A percentile compares a stretch with the other conserved stretches of the same genome.
Evolutionary conservation across 2,888 invertebrate genomes (phyloP).

Genomic region (Leptodirus hochenwartii): DNA sequence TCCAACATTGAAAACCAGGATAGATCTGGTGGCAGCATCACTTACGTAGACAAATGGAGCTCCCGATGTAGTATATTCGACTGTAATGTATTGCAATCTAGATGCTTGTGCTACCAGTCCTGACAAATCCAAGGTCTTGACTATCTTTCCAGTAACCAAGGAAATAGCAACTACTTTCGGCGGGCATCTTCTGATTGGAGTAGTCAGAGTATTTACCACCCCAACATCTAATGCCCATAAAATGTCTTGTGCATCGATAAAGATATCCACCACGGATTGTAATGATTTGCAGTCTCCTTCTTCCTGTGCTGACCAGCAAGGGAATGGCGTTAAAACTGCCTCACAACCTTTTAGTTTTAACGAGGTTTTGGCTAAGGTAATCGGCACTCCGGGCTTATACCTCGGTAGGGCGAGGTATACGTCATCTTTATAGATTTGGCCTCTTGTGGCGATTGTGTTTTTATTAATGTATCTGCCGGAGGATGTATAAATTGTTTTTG

Average conservation of each 20-base stretch:
- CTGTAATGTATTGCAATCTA: slow-evolving; percentile 47
- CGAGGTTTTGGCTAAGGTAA: slow-evolving; percentile 40
- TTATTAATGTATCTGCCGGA: slow-evolving; percentile 36
- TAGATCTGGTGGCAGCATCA: slow-evolving; percentile 48
- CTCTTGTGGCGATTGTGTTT: slow-evolving; percentile 40
- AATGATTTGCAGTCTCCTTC: slow-evolving; percentile 42
- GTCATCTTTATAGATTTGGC: slow-evolving; percentile 35
- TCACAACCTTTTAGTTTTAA: slow-evolving; percentile 29
- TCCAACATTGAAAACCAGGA: slow-evolving; percentile 47
- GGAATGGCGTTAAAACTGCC: slow-evolving; percentile 38
- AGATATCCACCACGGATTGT: slow-evolving; percentile 51
- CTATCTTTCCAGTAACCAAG: slow-evolving; percentile 37
- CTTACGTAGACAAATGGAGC: slow-evolving; percentile 44
- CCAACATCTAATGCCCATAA: slow-evolving; percentile 59
- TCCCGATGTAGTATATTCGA: slow-evolving; percentile 44
- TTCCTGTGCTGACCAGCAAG: slow-evolving; percentile 42
- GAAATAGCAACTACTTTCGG: slow-evolving; percentile 50
- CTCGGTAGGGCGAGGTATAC: slow-evolving; percentile 38
- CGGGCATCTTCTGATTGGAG: slow-evolving; percentile 42
- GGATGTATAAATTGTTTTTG: slow-evolving; percentile 35
- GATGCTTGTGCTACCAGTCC: slow-evolving; percentile 37
- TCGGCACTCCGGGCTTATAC: slow-evolving; percentile 44
- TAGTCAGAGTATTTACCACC: slow-evolving; percentile 44
- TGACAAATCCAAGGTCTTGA: slow-evolving; percentile 42
- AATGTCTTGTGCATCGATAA: slow-evolving; percentile 39